Conservation (phyloP, 35 echinoderm and acorn worm species). For the Lytechinus pictus region DNA sequence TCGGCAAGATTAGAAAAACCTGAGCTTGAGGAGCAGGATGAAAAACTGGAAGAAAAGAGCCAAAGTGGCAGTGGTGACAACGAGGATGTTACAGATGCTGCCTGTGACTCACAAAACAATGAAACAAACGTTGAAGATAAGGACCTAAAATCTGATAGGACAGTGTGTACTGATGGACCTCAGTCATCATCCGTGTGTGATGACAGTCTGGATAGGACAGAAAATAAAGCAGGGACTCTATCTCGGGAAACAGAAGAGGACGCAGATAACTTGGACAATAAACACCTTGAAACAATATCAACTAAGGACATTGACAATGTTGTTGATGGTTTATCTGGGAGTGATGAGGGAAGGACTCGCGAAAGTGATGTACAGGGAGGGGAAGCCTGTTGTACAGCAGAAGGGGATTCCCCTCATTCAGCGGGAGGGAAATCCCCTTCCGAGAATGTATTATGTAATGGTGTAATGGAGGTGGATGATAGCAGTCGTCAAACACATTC, state of each 20-base stretch:
- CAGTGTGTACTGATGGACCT: not conserved
- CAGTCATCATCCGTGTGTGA: not conserved
- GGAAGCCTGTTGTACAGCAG: not conserved
- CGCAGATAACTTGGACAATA: not conserved
- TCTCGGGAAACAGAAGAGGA: not conserved
- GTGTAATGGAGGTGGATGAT: conserved; percentile 26
- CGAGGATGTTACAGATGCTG: not conserved
- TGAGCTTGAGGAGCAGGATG: conserved; percentile 28
- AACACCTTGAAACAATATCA: not conserved
- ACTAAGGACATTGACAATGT: not conserved
- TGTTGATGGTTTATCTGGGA: not conserved
- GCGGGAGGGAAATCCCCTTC: not conserved
- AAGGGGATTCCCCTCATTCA: not conserved
- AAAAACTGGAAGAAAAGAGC: conserved; percentile 18
- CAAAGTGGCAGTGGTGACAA: not conserved
- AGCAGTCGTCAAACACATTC: not conserved
- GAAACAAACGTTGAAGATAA: not conserved
- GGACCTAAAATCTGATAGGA: not conserved
- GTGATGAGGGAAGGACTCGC: conserved; percentile 3
- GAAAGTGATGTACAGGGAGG: not conserved
- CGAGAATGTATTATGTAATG: not conserved
- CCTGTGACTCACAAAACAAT: no score
- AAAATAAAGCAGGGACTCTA: not conserved
- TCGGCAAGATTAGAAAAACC: not conserved
- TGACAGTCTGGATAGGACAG: not conserved